phyloP scores from a whole-genome alignment of 2,113 vertebrate species.

The Prietella phreatophila region DNA sequence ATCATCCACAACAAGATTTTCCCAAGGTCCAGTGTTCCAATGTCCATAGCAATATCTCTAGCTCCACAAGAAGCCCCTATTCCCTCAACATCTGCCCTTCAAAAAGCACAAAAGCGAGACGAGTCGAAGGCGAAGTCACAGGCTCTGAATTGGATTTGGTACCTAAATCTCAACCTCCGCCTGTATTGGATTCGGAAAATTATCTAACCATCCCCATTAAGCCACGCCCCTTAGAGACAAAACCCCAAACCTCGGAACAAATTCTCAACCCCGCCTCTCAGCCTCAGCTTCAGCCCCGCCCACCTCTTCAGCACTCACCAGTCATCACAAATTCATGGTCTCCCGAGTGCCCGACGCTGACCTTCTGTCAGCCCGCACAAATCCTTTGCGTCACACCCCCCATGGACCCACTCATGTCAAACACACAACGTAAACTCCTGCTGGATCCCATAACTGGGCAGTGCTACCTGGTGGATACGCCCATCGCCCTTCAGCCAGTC shows the following conservation, averaged over 20 bases:
- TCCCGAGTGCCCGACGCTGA: conserved; percentile 63
- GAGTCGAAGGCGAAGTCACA: conserved; percentile 27
- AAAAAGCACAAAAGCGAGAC: conserved; percentile 57
- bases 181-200: conserved; percentile 77
- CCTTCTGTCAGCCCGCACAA: conserved; percentile 73
- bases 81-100: conserved; percentile 67
- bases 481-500: conserved; percentile 77
- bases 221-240: conserved; percentile 54
- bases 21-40: conserved; percentile 23
- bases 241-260: conserved; percentile 44
- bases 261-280: conserved; percentile 53
- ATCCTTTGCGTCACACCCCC: conserved; percentile 79
- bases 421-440: conserved; percentile 89
- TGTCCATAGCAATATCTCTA: conserved; percentile 40
- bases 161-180: conserved; percentile 37
- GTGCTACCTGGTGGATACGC: conserved; percentile 92
- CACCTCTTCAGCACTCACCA: conserved; percentile 56
- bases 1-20: conserved; percentile 15
- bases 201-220: conserved; percentile 84
- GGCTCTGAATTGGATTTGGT: conserved; percentile 45
- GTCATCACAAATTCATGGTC: conserved; percentile 63
- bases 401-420: conserved; percentile 58
- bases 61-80: conserved; percentile 53
- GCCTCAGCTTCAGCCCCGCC: conserved; percentile 36
- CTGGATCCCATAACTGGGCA: conserved; percentile 91